A percentile compares a stretch with the other conserved stretches of the same genome.
Evolutionary conservation across 1,140 invertebrate genomes (phyloP).

Genomic region (Glossosoma conforme): DNA sequence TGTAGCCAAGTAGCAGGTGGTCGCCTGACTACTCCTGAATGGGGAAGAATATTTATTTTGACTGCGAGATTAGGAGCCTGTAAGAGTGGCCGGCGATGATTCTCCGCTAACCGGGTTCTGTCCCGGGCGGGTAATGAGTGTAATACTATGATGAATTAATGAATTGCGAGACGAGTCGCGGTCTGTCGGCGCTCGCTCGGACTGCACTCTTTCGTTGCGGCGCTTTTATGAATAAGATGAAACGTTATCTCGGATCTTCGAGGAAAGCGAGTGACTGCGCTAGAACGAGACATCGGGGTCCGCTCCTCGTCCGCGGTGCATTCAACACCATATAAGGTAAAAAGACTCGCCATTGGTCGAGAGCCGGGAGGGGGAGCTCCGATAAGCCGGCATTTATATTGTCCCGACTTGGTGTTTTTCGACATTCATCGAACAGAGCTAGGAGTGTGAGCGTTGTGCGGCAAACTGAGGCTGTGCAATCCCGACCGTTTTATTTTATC

Average conservation of each 20-base stretch:
- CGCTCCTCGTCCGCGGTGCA: slow-evolving; percentile 32
- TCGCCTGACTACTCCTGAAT: slow-evolving; percentile 15
- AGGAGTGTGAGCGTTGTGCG: slow-evolving; percentile 20
- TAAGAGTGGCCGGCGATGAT: background rate
- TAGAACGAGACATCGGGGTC: background rate
- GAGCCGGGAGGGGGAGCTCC: slow-evolving; percentile 26
- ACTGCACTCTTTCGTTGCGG: too few species aligned
- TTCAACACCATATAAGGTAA: slow-evolving; percentile 43
- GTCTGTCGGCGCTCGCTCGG: background rate
- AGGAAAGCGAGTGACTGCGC: slow-evolving; percentile 5
- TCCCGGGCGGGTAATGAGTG: too few species aligned
- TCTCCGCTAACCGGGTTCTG: slow-evolving; percentile 13
- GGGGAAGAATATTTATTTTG: too few species aligned
- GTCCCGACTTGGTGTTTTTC: slow-evolving; percentile 20
- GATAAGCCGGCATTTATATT: slow-evolving; percentile 29
- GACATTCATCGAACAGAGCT: slow-evolving; percentile 21
- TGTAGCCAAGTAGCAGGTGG: slow-evolving; percentile 18
- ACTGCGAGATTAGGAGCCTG: slow-evolving; percentile 11
- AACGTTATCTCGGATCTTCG: background rate
- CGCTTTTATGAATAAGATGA: background rate
- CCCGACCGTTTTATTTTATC: slow-evolving; percentile 23
- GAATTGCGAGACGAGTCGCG: background rate
- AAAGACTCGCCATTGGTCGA: slow-evolving; percentile 39
- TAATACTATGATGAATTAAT: too few species aligned
- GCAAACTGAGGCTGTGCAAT: slow-evolving; percentile 20